Conservation (phyloP, 2,888 invertebrate species). For the Tryphoninae sp. region DNA sequence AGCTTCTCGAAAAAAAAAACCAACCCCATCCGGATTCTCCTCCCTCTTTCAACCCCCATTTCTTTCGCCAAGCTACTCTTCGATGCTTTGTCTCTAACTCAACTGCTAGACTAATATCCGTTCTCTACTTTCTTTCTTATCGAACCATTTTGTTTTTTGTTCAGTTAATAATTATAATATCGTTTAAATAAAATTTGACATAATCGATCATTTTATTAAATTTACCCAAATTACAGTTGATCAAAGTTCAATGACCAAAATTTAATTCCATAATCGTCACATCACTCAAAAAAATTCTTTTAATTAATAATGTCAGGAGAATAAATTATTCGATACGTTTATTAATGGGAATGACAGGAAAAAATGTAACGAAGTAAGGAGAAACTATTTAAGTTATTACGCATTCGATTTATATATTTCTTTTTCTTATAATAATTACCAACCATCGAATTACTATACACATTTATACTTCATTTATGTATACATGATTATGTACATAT, state of each 20-base stretch:
- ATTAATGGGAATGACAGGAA: not conserved
- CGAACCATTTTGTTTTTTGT: not conserved
- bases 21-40: not conserved
- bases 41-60: not conserved
- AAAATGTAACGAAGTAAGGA: not conserved
- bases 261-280: not conserved
- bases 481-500: constrained; percentile 59
- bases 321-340: not conserved
- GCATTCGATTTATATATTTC: constrained; percentile 44
- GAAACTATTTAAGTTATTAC: not conserved
- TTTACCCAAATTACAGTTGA: not conserved
- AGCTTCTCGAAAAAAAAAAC: not conserved
- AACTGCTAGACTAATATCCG: not conserved
- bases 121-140: not conserved
- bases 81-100: not conserved
- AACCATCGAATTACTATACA: constrained; percentile 47
- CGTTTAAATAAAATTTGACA: too few relatives aligned
- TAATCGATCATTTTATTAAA: too few relatives aligned
- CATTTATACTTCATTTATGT: constrained; percentile 47
- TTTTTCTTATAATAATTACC: constrained; percentile 26
- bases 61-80: not conserved
- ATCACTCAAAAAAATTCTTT: not conserved
- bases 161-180: not conserved
- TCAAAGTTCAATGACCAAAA: not conserved
- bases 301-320: not conserved